Conservation (phyloP, 1,140 invertebrate genomes). For the Neocloeon triangulifer region DNA sequence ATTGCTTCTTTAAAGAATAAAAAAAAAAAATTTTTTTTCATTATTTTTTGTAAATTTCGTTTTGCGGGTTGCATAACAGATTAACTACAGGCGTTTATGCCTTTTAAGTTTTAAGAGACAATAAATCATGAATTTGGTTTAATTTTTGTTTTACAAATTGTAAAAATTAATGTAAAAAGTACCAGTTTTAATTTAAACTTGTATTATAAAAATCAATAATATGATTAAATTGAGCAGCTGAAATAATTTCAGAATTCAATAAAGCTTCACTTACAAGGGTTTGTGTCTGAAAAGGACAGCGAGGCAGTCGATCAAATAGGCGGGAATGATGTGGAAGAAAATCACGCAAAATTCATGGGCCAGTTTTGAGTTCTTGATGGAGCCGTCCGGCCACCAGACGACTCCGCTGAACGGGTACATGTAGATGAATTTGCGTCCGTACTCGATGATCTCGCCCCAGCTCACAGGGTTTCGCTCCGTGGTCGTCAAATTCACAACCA, state of each 20-base stretch:
- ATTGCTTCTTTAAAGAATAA: not conserved
- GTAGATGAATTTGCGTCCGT: constrained; percentile 25
- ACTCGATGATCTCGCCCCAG: constrained; percentile 55
- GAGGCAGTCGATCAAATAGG: constrained; percentile 51
- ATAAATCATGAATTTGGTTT: too few species aligned
- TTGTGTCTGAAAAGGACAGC: constrained; percentile 42
- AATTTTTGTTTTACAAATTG: too few species aligned
- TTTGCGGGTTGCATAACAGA: too few species aligned
- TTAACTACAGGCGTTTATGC: too few species aligned
- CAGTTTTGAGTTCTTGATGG: constrained; percentile 39
- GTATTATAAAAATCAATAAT: too few species aligned
- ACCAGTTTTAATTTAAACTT: too few species aligned
- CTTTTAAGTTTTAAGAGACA: too few species aligned
- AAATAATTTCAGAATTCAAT: too few species aligned
- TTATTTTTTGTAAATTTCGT: too few species aligned
- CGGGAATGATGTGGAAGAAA: constrained; percentile 58
- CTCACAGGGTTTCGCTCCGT: constrained; percentile 33
- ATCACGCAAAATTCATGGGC: constrained; percentile 41
- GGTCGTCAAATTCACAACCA: constrained; percentile 32
- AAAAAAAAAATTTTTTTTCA: too few species aligned
- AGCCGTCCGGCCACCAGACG: constrained; percentile 60
- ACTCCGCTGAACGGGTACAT: constrained; percentile 27
- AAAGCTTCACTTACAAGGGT: constrained; percentile 58
- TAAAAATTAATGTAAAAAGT: too few species aligned
- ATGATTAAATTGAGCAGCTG: too few species aligned